Percentiles rank a stretch among this genome's conserved stretches.
These are phyloP conservation scores for Buceros bicornis DNA, from an alignment of 2,797 vertebrate genomes.

Conservation along the genomic window DNA sequence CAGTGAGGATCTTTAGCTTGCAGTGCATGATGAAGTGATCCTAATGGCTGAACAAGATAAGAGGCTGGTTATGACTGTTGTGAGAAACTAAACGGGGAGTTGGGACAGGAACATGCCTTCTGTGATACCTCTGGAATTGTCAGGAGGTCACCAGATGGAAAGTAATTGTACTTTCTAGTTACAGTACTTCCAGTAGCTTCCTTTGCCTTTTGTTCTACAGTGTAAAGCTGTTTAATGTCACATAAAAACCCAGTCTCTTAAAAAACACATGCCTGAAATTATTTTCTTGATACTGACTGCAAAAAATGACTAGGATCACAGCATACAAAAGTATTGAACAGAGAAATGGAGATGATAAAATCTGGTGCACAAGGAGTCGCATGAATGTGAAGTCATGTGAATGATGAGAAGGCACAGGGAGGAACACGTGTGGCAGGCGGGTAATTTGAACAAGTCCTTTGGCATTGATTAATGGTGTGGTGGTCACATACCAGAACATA, in stretches of 20 bases:
- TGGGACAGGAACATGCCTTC: background rate
- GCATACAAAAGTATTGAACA: background rate
- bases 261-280: background rate
- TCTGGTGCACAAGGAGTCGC: background rate
- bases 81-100: background rate
- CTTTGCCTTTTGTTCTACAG: background rate
- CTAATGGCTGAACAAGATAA: background rate
- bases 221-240: background rate
- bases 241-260: background rate
- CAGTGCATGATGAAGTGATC: background rate
- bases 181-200: background rate
- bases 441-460: background rate
- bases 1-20: background rate
- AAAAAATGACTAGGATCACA: background rate
- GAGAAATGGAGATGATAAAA: background rate
- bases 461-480: background rate
- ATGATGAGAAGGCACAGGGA: background rate
- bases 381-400: background rate
- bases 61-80: background rate
- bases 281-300: background rate
- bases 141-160: background rate
- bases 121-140: background rate
- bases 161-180: background rate
- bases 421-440: background rate
- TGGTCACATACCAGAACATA: background rate